These are phyloP conservation scores for Mercenaria mercenaria DNA, from an alignment of 1,140 invertebrate species.

Conservation along the genomic window DNA sequence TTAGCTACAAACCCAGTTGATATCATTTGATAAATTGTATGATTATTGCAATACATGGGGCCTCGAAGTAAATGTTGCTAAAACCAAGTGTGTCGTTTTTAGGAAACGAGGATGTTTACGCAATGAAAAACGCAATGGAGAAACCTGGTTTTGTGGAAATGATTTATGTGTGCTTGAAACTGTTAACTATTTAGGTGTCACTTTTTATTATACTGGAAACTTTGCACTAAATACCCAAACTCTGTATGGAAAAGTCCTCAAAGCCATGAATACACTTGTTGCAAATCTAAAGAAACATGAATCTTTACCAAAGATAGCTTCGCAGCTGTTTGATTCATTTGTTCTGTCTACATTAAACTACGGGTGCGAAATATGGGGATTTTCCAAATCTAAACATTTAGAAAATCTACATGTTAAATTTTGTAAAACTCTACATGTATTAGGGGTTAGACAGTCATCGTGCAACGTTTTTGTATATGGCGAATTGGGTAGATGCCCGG, in stretches of 20 bases:
- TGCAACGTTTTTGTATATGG: neutral
- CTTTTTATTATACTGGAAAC: neutral
- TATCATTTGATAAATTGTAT: neutral
- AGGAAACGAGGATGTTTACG: neutral
- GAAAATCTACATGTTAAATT: neutral
- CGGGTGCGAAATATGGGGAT: neutral
- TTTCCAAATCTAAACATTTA: neutral
- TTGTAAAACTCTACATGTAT: neutral
- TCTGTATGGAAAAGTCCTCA: neutral
- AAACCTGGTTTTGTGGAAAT: neutral
- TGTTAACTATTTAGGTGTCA: slow-evolving; percentile 1
- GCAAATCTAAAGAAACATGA: neutral
- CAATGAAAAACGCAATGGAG: neutral
- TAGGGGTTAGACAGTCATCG: neutral
- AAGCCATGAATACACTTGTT: neutral
- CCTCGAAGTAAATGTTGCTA: neutral
- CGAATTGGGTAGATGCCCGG: neutral
- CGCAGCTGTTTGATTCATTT: neutral
- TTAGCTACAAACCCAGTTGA: neutral
- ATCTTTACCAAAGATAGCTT: neutral
- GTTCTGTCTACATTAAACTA: neutral
- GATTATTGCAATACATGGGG: neutral
- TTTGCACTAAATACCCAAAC: neutral
- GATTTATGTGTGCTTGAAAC: neutral
- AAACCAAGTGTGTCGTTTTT: neutral